A percentile compares a stretch with the other conserved stretches of the same genome.
These are phyloP conservation scores for Acanthosoma haemorrhoidale DNA, from an alignment of 2,888 invertebrate species.

Conservation along the genomic window DNA sequence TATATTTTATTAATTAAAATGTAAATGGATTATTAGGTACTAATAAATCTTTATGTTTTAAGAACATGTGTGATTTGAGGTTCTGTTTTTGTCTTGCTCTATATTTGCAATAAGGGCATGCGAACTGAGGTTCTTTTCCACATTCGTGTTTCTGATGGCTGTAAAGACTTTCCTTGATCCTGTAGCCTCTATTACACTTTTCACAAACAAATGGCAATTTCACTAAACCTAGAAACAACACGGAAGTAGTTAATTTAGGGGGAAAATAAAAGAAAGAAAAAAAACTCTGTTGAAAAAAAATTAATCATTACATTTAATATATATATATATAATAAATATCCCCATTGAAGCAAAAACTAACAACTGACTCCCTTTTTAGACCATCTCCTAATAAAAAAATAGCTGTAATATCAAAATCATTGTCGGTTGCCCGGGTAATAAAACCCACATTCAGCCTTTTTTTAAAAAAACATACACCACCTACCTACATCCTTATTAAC, in stretches of 20 bases:
- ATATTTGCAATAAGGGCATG: conserved; percentile 42
- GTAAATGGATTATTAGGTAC: background rate
- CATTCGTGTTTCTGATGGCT: conserved; percentile 47
- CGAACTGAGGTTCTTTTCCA: conserved; percentile 46
- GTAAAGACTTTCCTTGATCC: conserved; percentile 41
- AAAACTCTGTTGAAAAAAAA: background rate
- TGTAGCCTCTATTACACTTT: conserved; percentile 28
- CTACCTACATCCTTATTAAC: too few species aligned
- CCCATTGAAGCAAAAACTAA: too few species aligned
- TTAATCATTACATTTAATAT: too few species aligned
- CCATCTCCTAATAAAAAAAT: too few species aligned
- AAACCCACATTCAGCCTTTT: too few species aligned
- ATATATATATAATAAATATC: too few species aligned
- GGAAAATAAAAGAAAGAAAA: too few species aligned
- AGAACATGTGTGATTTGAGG: conserved; percentile 36
- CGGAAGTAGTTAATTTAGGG: background rate
- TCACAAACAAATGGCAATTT: background rate
- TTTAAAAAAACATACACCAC: too few species aligned
- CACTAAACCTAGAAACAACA: background rate
- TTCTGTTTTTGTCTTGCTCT: conserved; percentile 38
- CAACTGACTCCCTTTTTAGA: too few species aligned
- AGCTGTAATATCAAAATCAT: too few species aligned
- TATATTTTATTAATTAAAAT: background rate
- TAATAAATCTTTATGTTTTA: conserved; percentile 34
- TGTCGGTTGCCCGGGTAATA: too few species aligned